phyloP scores from a whole-genome alignment of 1,140 invertebrate species.

The Monochamus saltuarius region DNA sequence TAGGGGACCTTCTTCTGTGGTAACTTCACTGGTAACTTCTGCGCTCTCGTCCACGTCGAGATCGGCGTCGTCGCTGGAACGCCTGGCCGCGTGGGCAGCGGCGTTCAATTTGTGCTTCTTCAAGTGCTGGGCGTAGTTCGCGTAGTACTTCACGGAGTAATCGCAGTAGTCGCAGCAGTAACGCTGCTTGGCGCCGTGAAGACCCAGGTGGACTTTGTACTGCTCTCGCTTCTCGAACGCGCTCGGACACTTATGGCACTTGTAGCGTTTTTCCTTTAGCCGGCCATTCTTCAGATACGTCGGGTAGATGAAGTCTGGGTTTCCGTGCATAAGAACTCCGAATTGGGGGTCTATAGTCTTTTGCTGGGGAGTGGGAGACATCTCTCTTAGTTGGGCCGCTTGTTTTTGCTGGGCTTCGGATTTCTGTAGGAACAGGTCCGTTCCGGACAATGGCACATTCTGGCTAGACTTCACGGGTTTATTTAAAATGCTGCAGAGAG shows the following conservation, averaged over 20 bases:
- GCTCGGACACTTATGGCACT: conserved; percentile 84
- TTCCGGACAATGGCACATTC: conserved; percentile 62
- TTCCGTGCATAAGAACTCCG: conserved; percentile 65
- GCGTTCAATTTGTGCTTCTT: conserved; percentile 73
- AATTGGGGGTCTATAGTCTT: conserved; percentile 61
- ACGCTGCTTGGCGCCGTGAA: conserved; percentile 81
- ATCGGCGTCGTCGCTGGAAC: conserved; percentile 48
- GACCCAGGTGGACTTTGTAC: conserved; percentile 77
- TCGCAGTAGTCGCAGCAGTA: conserved; percentile 85
- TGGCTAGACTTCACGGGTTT: conserved; percentile 47
- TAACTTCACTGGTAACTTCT: conserved; percentile 42
- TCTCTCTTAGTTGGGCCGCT: conserved; percentile 15
- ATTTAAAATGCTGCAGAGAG: conserved; percentile 29
- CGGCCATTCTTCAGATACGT: conserved; percentile 73
- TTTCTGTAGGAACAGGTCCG: conserved; percentile 62
- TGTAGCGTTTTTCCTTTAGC: conserved; percentile 75
- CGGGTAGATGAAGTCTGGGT: conserved; percentile 75
- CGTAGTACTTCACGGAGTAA: conserved; percentile 85
- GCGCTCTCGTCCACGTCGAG: conserved; percentile 49
- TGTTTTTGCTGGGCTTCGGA: conserved; percentile 57
- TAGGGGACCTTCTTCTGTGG: background rate
- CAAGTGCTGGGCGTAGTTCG: conserved; percentile 78
- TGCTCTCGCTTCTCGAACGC: conserved; percentile 85
- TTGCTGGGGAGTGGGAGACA: conserved; percentile 8
- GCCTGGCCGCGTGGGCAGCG: conserved; percentile 62